Evolutionary conservation across 2,113 vertebrate genomes (phyloP), one percentile per base, ranked within the genome.

Genomic region (Istiophorus platypterus): DNA sequence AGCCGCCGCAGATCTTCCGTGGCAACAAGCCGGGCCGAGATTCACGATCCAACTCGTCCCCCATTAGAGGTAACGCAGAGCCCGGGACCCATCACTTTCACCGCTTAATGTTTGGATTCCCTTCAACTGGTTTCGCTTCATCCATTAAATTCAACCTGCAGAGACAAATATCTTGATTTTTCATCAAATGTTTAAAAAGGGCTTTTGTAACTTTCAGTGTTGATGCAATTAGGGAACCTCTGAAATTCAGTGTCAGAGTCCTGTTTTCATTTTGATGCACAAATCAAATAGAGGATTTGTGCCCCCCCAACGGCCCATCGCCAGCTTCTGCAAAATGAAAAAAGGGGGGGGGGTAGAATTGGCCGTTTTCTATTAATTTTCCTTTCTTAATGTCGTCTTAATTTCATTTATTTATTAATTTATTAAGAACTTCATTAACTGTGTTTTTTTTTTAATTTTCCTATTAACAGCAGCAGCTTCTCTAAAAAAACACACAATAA

Each of bases 1-100:
- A 3, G 41, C 92, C 92, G 0, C 92, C 92, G 0, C 80, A 74
- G 73, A 57, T 93, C n/a, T 74, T 61, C 37, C 88, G 92, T 14
- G 11, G 0, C 4, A 88, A 54, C 58, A 93, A 93, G 80, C 91
- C 92, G 0, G 88, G 90, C n/a, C 56, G 78, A 85, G 78, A 57
- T 1, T 22, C 79, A 0, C 27, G 81, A 71, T 24, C 71, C 61
- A 89, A 47, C 62, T 0, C 4, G 4, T 78, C 91, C 6, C 89
- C 86, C 5, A 2, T 75, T 65, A 65, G 85, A 91, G 91, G 92
- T 91, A 57, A 64, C 0, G 0, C 57, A 8, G 9, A 49, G 26
- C 5, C n/a, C 47, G 22, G 17, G 26, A 22, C 59, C 11, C 5
- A 18, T 10, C 69, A 29, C 15, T 10, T 2, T 58, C 26, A 24